Evolutionary conservation across 2,113 vertebrate species (phyloP), one percentile per base, ranked within the genome.

Genomic region (Elephas maximus): DNA sequence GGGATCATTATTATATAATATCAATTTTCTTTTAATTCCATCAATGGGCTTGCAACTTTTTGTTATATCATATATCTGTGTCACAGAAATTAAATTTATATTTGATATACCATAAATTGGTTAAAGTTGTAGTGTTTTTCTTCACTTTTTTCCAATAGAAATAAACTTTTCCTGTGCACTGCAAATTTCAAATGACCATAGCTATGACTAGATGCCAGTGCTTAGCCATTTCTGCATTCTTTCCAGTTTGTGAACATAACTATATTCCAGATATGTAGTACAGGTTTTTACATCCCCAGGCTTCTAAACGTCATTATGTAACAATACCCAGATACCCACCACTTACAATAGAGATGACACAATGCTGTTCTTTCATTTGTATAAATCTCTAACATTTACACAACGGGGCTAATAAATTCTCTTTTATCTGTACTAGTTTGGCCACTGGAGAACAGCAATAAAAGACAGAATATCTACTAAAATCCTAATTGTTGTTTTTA

Each of bases 321-420:
- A 12, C 14, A 57, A 1, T 53, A 23, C 8, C 76, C 48, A 11
- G 8, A 6, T 33, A 24, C 0, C 0, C 9, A 15, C 2, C 2
- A 15, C 8, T 2, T 30, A 10, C 5, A n/a, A 28, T 88, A 60
- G 12, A 48, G 21, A 51, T n/a, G 12, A 60, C 2, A 7, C n/a
- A 45, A 2, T 82, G 21, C 3, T 26, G 17, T 82, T 76, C 30
- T 51, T 26, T 76, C 21, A 71, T 48, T 48, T 78, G 81, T 33
- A 8, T 48, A 74, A 74, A 41, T 60, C 6, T 90, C 4, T 33
- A 60, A 2, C 30, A 21, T 7, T n/a, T 69, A 14, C 18, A 76
- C 10, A 62, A 2, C 1, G 30, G 41, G 18, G 24, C 53, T 33
- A 69, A 91, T 44, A 93, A 71, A 80, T 80, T 90, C 8, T 26